Conservation (phyloP, 2,113 vertebrate genomes). For the Vidua macroura region DNA sequence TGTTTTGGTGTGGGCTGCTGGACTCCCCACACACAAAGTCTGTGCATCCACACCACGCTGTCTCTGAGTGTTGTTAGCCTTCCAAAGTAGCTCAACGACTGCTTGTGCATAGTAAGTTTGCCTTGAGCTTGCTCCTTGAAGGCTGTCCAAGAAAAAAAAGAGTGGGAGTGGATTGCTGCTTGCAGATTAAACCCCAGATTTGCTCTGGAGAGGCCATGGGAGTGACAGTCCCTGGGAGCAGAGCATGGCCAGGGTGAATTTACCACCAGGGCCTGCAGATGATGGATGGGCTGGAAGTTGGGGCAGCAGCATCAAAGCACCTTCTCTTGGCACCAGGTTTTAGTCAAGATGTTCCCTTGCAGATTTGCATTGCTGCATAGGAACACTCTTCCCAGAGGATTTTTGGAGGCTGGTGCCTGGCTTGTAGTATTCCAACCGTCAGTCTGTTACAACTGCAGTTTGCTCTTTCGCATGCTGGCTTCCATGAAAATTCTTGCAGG, state of each 20-base stretch:
- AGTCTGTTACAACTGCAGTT: not conserved
- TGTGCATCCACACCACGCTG: fast-evolving
- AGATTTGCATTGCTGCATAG: not conserved
- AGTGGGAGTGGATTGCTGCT: not conserved
- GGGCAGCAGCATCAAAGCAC: not conserved
- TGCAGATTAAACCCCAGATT: not conserved
- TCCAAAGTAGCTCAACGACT: not conserved
- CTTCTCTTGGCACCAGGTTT: not conserved
- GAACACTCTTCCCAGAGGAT: not conserved
- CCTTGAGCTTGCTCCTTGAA: not conserved
- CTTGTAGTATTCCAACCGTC: not conserved
- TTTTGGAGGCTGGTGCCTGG: not conserved
- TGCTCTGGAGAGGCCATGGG: not conserved
- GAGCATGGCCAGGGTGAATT: not conserved
- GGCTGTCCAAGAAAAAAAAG: not conserved
- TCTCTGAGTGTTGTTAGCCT: not conserved
- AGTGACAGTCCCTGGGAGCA: not conserved
- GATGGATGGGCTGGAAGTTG: not conserved
- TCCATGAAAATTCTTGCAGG: not conserved
- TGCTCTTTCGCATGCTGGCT: not conserved
- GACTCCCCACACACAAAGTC: fast-evolving
- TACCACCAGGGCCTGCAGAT: not conserved
- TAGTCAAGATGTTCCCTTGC: not conserved
- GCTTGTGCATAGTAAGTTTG: not conserved
- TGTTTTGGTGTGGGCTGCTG: not conserved